Evolutionary conservation across 2,797 vertebrate species (phyloP).

Genomic region (Graptemys geographica): DNA sequence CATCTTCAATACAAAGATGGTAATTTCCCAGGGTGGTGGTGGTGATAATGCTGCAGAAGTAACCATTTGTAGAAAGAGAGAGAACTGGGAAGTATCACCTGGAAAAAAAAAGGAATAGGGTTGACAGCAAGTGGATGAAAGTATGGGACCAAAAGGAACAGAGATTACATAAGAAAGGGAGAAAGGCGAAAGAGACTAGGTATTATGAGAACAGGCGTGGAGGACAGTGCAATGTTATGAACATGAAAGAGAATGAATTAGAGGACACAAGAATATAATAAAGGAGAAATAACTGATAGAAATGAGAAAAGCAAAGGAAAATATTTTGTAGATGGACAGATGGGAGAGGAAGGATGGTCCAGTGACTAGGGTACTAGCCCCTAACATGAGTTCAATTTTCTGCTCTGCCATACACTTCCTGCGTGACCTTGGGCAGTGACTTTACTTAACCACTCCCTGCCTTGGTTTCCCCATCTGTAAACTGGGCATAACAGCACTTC

Average conservation of each 20-base stretch:
- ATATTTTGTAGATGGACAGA: neutral
- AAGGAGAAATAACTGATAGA: neutral
- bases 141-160: neutral
- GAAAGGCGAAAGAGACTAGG: neutral
- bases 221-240: neutral
- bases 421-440: neutral
- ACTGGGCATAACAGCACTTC: neutral
- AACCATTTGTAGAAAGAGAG: neutral
- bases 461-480: neutral
- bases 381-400: neutral
- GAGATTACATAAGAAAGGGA: neutral
- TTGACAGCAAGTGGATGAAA: neutral
- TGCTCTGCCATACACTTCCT: neutral
- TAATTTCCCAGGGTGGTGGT: neutral
- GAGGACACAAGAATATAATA: neutral
- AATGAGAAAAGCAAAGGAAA: neutral
- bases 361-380: neutral
- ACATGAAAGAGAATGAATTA: neutral
- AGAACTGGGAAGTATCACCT: accelerated
- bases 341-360: neutral
- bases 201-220: neutral
- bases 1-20: neutral
- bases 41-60: neutral
- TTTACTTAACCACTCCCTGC: neutral
- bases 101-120: neutral